Base-by-base conservation (phyloP, 2,888 invertebrate species). In the Rutpela maculata region DNA sequence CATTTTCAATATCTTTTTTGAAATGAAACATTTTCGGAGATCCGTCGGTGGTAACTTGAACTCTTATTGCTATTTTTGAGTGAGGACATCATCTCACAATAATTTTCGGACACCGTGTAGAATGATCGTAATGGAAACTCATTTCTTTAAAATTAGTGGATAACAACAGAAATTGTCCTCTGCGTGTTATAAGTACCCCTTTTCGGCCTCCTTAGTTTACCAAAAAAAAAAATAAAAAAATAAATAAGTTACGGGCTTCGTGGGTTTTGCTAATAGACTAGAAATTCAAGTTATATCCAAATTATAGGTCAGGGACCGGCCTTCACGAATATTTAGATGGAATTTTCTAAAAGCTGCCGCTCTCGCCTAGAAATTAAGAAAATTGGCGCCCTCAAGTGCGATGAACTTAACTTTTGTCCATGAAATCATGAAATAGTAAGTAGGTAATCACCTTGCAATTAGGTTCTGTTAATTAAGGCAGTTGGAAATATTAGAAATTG, bases 321-420 rank as follows among this genome's bases (percentile, higher is more conserved):
- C n/a, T 6, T 31, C 10, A 43, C 18, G 17, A 12, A 38, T 43
- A 65, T 43, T 38, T 43, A 43, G 2, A 18, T 10, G 35, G 43
- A 17, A 18, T 65, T 65, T 65, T 65, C 18, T 65, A 43, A 65
- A 18, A 65, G 43, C 19, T n/a, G 43, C 18, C 17, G 19, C 38
- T 65, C 65, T 43, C 15, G 35, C 18, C 38, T 65, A 43, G 19
- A 43, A 18, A 43, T 38, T 65, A 35, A 38, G n/a, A 38, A 65
- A 43, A 65, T 35, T 18, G 38, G 35, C 65, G 26, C 65, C 59
- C 38, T 65, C 10, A 38, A 65, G 65, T 19, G n/a, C 65, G 15
- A 11, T 18, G 65, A 65, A 35, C 50, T 19, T 18, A 65, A 35
- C 50, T 19, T 18, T 31, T 18, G 65, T 12, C 19, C 38, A 31